phyloP scores from a whole-genome alignment of 2,797 vertebrate genomes.

The Labroides dimidiatus region DNA sequence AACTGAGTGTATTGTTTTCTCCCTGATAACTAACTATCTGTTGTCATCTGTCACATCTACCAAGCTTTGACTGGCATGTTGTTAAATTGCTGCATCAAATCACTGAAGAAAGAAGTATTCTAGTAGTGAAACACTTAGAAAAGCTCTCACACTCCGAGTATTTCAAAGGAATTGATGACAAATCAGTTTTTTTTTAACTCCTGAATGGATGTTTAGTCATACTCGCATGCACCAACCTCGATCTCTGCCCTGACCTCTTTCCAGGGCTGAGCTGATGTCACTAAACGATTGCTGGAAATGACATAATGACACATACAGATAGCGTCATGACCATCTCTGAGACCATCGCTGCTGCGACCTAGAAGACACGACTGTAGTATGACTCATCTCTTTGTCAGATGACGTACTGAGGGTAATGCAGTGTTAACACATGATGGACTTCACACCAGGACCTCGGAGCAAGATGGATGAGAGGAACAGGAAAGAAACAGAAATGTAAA shows the following conservation, averaged over 20 bases:
- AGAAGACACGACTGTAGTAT: constrained; percentile 30
- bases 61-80: constrained; percentile 22
- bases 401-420: constrained; percentile 43
- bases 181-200: background rate
- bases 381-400: constrained; percentile 69
- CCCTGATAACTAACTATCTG: constrained; percentile 59
- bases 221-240: constrained; percentile 27
- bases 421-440: constrained; percentile 62
- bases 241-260: constrained; percentile 19
- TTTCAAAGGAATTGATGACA: constrained; percentile 1
- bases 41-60: constrained; percentile 49
- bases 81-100: constrained; percentile 25
- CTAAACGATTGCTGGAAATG: constrained; percentile 59
- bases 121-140: constrained; percentile 11
- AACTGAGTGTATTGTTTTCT: constrained; percentile 64
- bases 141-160: background rate
- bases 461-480: background rate
- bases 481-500: background rate
- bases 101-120: constrained; percentile 22
- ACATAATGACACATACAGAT: constrained; percentile 63
- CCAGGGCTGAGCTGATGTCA: constrained; percentile 59
- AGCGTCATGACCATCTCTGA: constrained; percentile 61
- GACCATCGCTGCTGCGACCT: constrained; percentile 48
- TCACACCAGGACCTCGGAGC: constrained; percentile 39
- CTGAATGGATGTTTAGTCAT: constrained; percentile 12